Base-by-base conservation (phyloP, 2,888 invertebrate genomes). In the Andrena haemorrhoa region DNA sequence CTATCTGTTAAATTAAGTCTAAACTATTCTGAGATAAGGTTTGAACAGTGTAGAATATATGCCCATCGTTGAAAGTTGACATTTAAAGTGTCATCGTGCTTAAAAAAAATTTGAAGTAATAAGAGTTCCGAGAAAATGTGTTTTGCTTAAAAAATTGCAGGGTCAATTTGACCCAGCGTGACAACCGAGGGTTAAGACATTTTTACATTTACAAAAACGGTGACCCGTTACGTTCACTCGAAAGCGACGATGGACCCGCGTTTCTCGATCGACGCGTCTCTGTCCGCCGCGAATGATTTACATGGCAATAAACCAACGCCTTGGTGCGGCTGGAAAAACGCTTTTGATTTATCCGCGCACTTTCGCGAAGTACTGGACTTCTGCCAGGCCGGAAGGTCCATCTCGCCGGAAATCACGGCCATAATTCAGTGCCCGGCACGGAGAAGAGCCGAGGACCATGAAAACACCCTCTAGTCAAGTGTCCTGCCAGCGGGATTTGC, bases 341-440 rank as follows among this genome's bases (percentile, higher is more conserved):
- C 66, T 71, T 82, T 83, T 90, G 90, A 90, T 90, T 90, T 90
- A 90, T 89, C 80, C 85, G 75, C 69, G 81, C 86, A 87, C 89
- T 90, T 88, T 90, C 85, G 79, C 80, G 53, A 82, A 76, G 85
- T 79, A 82, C 88, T 90, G 90, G 90, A 90, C 85, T 79, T 69
- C 70, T 85, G 88, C 87, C 89, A 89, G 87, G 63, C 84, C 86
- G 91, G 90, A 91, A 90, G 90, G 90, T 91, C 91, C 90, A 89
- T 89, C 90, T 88, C 84, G 86, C 86, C 90, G 91, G 91, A 91
- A 90, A 91, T 91, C 89, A 86, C 84, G 84, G 82, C 69, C 74
- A 88, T 91, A 91, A 89, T 87, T 91, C 91, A 89, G 83, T 41
- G 66, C 31, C 66, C 26, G 35, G 63, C 72, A 53, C 56, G 77